A percentile compares a stretch with the other conserved stretches of the same genome.
These are phyloP conservation scores for Nomada goodeniana DNA, from an alignment of 2,888 invertebrate species.

Conservation along the genomic window DNA sequence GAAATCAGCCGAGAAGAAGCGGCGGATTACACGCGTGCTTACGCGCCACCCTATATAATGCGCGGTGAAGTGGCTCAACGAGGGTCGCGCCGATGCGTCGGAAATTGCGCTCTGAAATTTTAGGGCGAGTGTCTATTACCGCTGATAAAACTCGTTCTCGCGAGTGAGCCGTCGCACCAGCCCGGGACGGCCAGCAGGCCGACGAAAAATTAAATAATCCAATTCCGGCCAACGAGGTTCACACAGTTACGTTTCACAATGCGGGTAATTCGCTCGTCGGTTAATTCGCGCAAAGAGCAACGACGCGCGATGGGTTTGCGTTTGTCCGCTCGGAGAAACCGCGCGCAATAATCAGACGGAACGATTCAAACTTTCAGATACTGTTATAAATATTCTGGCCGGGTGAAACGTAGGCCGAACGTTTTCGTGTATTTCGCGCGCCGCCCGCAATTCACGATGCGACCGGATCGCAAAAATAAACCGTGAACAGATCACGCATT, in stretches of 20 bases:
- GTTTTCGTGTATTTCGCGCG: background rate
- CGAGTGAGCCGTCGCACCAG: background rate
- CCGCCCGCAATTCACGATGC: background rate
- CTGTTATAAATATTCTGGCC: slow-evolving; percentile 21
- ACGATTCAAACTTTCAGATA: slow-evolving; percentile 8
- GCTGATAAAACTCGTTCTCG: slow-evolving; percentile 49
- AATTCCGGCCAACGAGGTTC: slow-evolving; percentile 29
- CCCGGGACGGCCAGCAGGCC: background rate
- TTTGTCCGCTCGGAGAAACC: background rate
- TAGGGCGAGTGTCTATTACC: slow-evolving; percentile 51
- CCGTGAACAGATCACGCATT: background rate
- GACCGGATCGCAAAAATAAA: background rate
- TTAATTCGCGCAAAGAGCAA: background rate
- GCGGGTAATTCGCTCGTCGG: slow-evolving; percentile 14
- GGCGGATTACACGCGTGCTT: background rate
- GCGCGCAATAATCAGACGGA: background rate
- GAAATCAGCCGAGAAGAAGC: too few species aligned
- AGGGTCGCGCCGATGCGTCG: slow-evolving; percentile 48
- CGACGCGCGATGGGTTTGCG: background rate
- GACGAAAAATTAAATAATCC: slow-evolving; percentile 51
- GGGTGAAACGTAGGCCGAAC: background rate
- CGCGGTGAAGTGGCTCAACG: slow-evolving; percentile 21
- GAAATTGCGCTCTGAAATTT: slow-evolving; percentile 56
- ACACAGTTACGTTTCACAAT: slow-evolving; percentile 4
- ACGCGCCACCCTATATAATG: slow-evolving; percentile 4